A percentile compares a stretch with the other conserved stretches of the same genome.
Evolutionary conservation across 2,888 invertebrate genomes (phyloP).

Genomic region (Hirtodrosophila alboralis): DNA sequence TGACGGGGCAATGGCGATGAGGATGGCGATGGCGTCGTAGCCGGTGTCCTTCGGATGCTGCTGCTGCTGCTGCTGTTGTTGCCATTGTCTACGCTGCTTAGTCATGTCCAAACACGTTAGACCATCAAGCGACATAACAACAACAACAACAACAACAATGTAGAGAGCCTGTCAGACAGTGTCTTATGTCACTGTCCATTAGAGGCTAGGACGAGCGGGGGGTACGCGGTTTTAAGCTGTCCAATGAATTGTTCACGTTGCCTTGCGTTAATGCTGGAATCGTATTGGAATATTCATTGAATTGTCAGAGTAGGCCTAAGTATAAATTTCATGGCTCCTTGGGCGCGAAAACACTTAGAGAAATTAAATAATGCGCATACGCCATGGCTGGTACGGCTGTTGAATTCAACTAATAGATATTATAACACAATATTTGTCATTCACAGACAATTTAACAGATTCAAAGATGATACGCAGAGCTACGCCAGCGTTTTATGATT

Average conservation of each 20-base stretch:
- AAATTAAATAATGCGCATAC: constrained; percentile 75
- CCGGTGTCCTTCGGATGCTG: constrained; percentile 14
- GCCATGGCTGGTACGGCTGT: constrained; percentile 56
- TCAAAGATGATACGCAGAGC: constrained; percentile 46
- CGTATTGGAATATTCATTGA: constrained; percentile 52
- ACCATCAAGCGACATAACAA: constrained; percentile 52
- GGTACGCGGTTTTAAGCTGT: constrained; percentile 48
- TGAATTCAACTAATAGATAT: constrained; percentile 77
- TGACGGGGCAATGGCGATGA: constrained; percentile 32
- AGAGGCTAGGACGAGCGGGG: constrained; percentile 34
- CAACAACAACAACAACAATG: constrained; percentile 31
- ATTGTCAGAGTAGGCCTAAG: constrained; percentile 18
- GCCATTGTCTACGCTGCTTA: constrained; percentile 56
- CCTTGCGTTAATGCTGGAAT: constrained; percentile 23
- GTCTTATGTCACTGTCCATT: constrained; percentile 76
- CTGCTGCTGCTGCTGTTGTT: too few species aligned
- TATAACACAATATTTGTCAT: constrained; percentile 79
- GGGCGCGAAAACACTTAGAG: constrained; percentile 63
- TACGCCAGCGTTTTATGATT: constrained; percentile 65
- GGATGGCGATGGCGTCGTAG: too few species aligned
- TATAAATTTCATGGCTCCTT: constrained; percentile 59
- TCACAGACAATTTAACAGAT: constrained; percentile 77
- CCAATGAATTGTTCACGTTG: constrained; percentile 51
- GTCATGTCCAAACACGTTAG: constrained; percentile 73
- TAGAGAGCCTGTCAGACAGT: constrained; percentile 57